Evolutionary conservation across 2,113 vertebrate species (phyloP).

Genomic region (Perognathus longimembris): DNA sequence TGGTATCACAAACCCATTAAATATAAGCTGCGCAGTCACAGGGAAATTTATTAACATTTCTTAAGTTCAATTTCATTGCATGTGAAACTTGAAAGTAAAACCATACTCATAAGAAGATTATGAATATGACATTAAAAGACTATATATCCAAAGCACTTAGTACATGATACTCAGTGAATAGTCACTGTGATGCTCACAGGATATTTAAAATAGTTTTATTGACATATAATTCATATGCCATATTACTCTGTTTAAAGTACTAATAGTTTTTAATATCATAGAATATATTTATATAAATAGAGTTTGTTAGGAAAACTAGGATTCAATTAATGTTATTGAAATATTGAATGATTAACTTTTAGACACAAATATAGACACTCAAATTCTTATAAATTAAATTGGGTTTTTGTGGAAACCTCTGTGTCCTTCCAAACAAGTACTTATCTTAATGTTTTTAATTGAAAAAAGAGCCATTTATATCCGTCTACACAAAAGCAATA

Average conservation of each 20-base stretch:
- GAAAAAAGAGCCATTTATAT: neutral
- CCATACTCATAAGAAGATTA: neutral
- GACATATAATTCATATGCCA: neutral
- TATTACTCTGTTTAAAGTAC: neutral
- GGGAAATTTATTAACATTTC: neutral
- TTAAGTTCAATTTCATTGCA: neutral
- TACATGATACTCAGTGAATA: neutral
- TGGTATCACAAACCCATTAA: neutral
- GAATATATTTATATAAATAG: neutral
- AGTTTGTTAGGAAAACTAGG: neutral
- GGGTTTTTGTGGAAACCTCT: slow-evolving; percentile 13
- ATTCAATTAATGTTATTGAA: slow-evolving; percentile 5
- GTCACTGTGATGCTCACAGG: neutral
- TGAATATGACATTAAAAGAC: neutral
- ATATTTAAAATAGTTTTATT: neutral
- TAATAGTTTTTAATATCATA: neutral
- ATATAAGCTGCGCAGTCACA: neutral
- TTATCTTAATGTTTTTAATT: neutral
- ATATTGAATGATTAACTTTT: neutral
- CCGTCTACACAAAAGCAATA: neutral
- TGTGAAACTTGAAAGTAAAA: slow-evolving; percentile 8
- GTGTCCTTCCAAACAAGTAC: neutral
- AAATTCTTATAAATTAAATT: slow-evolving; percentile 3
- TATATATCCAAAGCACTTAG: neutral
- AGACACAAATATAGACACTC: neutral